These are phyloP conservation scores for Cliona cf. orientalis DNA, from an alignment of 37 sponge, comb jelly and placozoan genomes.

Conservation along the genomic window DNA sequence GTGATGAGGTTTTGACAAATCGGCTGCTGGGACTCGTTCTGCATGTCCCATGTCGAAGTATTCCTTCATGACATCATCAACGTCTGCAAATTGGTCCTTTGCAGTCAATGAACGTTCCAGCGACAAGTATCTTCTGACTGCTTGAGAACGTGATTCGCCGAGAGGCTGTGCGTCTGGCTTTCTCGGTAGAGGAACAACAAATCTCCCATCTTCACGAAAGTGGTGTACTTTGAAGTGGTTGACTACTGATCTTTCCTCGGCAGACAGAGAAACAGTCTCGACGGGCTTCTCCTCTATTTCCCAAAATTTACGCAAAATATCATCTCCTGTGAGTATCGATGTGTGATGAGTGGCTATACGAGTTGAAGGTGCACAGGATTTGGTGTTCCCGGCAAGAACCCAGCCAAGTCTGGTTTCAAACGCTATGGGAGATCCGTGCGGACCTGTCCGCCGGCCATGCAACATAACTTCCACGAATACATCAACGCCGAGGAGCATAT, in stretches of 20 bases:
- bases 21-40: conserved; percentile 23
- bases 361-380: neutral
- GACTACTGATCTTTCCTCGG: conserved; percentile 22
- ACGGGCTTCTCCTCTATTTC: conserved; percentile 27
- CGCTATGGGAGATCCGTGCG: conserved; percentile 22
- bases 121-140: conserved; percentile 22
- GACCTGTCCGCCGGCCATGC: conserved; percentile 43
- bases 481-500: conserved; percentile 34
- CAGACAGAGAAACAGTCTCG: neutral
- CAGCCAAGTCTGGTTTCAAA: conserved; percentile 47
- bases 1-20: conserved; percentile 10
- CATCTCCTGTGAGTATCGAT: conserved; percentile 16
- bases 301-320: conserved; percentile 25
- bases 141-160: conserved; percentile 30
- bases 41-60: conserved; percentile 25
- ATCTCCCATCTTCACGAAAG: conserved; percentile 20
- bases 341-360: conserved; percentile 17
- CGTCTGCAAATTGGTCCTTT: conserved; percentile 21
- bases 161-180: neutral
- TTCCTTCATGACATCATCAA: conserved; percentile 20
- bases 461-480: conserved; percentile 15
- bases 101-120: conserved; percentile 17
- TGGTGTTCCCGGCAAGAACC: conserved; percentile 36
- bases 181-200: conserved; percentile 15
- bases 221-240: conserved; percentile 16